These are phyloP conservation scores for Chrysemys picta DNA, from an alignment of 2,113 vertebrate species.

Conservation along the genomic window DNA sequence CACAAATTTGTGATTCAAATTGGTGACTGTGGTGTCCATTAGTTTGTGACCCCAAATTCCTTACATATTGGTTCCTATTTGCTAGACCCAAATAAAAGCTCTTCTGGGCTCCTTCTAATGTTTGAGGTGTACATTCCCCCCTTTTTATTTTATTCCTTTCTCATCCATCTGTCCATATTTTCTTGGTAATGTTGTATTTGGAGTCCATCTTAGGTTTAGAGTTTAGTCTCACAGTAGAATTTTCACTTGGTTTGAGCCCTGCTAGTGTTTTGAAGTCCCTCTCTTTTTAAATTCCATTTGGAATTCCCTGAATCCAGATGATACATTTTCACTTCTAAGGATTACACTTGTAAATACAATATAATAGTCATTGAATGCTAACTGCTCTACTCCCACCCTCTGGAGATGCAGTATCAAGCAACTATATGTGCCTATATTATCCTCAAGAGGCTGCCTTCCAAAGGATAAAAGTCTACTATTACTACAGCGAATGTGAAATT, in stretches of 20 bases:
- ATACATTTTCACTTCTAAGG: fast-evolving
- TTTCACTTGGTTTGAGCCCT: background rate
- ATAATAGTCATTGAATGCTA: background rate
- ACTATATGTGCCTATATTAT: background rate
- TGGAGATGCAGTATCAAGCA: background rate
- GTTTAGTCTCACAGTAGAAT: background rate
- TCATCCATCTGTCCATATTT: background rate
- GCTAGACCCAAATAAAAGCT: background rate
- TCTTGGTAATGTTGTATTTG: fast-evolving
- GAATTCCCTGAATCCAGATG: background rate
- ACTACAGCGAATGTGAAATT: fast-evolving
- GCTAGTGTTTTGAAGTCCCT: background rate
- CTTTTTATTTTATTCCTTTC: background rate
- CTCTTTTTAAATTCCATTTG: background rate
- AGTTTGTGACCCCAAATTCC: background rate
- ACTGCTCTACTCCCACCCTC: background rate
- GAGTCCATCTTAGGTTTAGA: background rate
- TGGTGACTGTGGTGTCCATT: background rate
- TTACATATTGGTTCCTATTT: background rate
- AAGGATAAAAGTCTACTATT: background rate
- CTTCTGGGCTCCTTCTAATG: background rate
- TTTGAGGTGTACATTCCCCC: background rate
- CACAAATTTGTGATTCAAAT: background rate
- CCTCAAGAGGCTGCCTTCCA: background rate
- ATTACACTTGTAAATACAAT: background rate